Percentiles rank a stretch among this genome's conserved stretches.
Conservation (phyloP, 2,113 vertebrate genomes). For the Ctenomys sociabilis region DNA sequence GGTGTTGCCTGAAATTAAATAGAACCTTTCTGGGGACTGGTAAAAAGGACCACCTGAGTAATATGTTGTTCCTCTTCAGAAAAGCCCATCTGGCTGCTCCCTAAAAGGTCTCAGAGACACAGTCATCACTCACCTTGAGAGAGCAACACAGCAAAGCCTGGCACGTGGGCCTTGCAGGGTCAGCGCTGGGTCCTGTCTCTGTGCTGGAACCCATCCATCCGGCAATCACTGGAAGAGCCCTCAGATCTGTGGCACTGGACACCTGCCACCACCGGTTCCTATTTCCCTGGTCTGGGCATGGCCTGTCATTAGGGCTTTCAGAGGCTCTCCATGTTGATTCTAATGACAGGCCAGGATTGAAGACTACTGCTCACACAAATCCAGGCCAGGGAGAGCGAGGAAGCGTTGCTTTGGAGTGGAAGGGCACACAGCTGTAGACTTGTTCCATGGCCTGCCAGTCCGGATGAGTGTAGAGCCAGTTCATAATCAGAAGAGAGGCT, state of each 20-base stretch:
- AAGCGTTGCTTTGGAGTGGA: neutral
- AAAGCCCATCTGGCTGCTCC: neutral
- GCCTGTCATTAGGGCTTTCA: neutral
- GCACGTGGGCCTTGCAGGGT: neutral
- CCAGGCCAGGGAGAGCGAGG: neutral
- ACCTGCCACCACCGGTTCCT: neutral
- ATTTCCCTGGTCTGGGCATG: neutral
- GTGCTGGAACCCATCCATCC: neutral
- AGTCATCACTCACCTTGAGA: neutral
- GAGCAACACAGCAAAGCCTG: neutral
- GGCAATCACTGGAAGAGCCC: neutral
- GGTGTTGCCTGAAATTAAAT: neutral
- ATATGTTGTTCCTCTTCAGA: neutral
- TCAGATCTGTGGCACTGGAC: neutral
- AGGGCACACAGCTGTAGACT: neutral
- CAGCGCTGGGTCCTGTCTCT: neutral
- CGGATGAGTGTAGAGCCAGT: neutral
- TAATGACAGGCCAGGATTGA: neutral
- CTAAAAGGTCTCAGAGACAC: neutral
- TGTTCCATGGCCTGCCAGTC: neutral
- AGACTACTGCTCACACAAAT: neutral
- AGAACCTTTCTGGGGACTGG: neutral
- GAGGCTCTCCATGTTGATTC: neutral
- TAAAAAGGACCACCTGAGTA: neutral
- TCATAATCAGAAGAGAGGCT: neutral